Percentiles rank a stretch among this genome's conserved stretches.
These are phyloP conservation scores for Eilema sororculum DNA, from an alignment of 2,888 invertebrate genomes.

Conservation along the genomic window DNA sequence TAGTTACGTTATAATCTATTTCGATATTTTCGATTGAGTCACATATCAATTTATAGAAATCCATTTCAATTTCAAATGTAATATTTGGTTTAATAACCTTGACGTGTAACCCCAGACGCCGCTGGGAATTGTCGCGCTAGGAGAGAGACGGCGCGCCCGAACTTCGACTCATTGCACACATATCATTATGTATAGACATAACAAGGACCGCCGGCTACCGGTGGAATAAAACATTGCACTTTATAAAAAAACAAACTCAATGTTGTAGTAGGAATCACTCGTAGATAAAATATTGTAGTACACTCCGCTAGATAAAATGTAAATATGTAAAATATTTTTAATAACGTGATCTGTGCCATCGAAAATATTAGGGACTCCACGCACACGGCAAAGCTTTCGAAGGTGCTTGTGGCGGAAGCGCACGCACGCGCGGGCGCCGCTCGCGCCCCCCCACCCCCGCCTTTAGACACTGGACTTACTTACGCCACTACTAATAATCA, in stretches of 20 bases:
- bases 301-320: slow-evolving; percentile 87
- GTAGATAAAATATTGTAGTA: slow-evolving; percentile 86
- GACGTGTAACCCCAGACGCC: slow-evolving; percentile 59
- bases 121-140: slow-evolving; percentile 59
- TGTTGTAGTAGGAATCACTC: slow-evolving; percentile 87
- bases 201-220: slow-evolving; percentile 85
- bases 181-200: slow-evolving; percentile 70
- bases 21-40: slow-evolving; percentile 28
- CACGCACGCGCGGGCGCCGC: slow-evolving; percentile 45
- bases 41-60: slow-evolving; percentile 48
- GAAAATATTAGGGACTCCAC: slow-evolving; percentile 86
- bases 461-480: slow-evolving; percentile 76
- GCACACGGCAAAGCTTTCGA: slow-evolving; percentile 79
- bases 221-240: slow-evolving; percentile 87
- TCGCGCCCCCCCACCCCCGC: slow-evolving; percentile 67
- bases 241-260: slow-evolving; percentile 86
- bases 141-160: slow-evolving; percentile 65
- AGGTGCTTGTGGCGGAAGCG: slow-evolving; percentile 60
- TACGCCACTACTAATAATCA: slow-evolving; percentile 86
- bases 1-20: slow-evolving; percentile 33
- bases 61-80: slow-evolving; percentile 50
- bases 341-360: slow-evolving; percentile 85
- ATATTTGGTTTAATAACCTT: slow-evolving; percentile 51
- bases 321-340: slow-evolving; percentile 86
- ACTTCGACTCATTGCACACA: slow-evolving; percentile 79